These are phyloP conservation scores for Poeciliopsis presidionis DNA, from an alignment of 2,797 vertebrate genomes.

Conservation along the genomic window DNA sequence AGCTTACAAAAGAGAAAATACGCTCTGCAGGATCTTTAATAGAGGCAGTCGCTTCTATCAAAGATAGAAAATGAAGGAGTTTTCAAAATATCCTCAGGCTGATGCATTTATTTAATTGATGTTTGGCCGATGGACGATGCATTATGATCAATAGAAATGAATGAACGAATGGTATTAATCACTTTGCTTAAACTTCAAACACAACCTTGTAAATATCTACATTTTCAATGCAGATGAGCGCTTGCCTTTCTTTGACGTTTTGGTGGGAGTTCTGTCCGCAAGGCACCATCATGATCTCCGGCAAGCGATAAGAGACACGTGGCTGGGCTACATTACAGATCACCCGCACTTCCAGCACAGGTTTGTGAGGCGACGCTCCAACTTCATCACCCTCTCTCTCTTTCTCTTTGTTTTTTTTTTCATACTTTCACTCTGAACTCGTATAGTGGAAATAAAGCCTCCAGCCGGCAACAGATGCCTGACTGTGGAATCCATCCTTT, in stretches of 20 bases:
- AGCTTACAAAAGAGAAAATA: not conserved
- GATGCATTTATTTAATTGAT: not conserved
- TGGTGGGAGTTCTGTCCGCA: constrained; percentile 95
- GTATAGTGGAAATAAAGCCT: constrained; percentile 42
- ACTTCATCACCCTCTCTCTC: constrained; percentile 14
- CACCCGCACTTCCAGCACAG: constrained; percentile 86
- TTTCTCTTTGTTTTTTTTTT: no score
- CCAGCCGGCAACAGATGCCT: constrained; percentile 35
- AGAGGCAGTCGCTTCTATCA: not conserved
- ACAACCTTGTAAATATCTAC: not conserved
- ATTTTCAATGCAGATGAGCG: constrained; percentile 63
- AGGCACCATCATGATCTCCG: constrained; percentile 90
- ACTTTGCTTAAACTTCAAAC: not conserved
- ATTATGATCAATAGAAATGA: not conserved
- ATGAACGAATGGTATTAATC: not conserved
- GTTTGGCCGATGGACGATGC: not conserved
- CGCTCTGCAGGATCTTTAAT: not conserved
- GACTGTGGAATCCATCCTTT: constrained; percentile 41
- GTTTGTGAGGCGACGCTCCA: constrained; percentile 71
- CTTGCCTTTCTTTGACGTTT: constrained; percentile 81
- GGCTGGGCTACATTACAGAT: constrained; percentile 88
- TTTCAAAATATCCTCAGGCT: not conserved
- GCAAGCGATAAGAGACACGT: constrained; percentile 90
- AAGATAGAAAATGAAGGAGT: not conserved
- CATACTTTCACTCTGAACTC: constrained; percentile 8